These are phyloP conservation scores for Tinea trinotella DNA, from an alignment of 2,888 invertebrate species.

Conservation along the genomic window DNA sequence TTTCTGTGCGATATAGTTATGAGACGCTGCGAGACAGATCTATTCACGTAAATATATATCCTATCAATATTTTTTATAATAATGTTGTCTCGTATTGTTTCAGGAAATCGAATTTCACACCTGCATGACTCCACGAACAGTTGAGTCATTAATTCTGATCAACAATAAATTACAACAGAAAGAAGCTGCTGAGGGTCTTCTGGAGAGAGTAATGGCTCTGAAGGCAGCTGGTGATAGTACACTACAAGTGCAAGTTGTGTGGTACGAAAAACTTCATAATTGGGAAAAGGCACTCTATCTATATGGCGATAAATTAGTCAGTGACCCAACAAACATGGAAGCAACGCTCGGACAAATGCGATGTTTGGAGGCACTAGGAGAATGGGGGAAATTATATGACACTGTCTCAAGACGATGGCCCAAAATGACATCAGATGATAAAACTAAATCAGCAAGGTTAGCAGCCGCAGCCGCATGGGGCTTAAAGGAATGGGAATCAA, in stretches of 20 bases:
- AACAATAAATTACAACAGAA: constrained; percentile 99
- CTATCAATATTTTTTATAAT: neutral
- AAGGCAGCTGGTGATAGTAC: constrained; percentile 77
- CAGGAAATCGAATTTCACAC: constrained; percentile 93
- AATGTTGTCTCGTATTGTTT: constrained; percentile 1
- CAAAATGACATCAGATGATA: constrained; percentile 69
- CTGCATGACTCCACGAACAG: constrained; percentile 86
- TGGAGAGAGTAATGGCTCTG: constrained; percentile 90
- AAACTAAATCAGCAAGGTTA: constrained; percentile 84
- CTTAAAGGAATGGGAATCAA: constrained; percentile 91
- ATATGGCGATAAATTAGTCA: constrained; percentile 83
- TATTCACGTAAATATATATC: too few relatives aligned
- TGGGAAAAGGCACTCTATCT: constrained; percentile 96
- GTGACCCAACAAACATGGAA: constrained; percentile 79
- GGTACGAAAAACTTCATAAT: constrained; percentile 99
- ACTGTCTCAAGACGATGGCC: constrained; percentile 87
- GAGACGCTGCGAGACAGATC: too few relatives aligned
- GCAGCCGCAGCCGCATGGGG: constrained; percentile 98
- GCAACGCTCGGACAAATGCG: constrained; percentile 94
- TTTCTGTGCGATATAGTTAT: too few relatives aligned
- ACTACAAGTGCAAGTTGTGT: constrained; percentile 83
- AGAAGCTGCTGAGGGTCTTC: constrained; percentile 95
- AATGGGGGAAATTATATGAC: constrained; percentile 91
- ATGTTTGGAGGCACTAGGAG: constrained; percentile 95
- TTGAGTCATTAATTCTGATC: constrained; percentile 94